These are phyloP conservation scores for Butorides virescens DNA, from an alignment of 2,113 vertebrate species.

Conservation along the genomic window DNA sequence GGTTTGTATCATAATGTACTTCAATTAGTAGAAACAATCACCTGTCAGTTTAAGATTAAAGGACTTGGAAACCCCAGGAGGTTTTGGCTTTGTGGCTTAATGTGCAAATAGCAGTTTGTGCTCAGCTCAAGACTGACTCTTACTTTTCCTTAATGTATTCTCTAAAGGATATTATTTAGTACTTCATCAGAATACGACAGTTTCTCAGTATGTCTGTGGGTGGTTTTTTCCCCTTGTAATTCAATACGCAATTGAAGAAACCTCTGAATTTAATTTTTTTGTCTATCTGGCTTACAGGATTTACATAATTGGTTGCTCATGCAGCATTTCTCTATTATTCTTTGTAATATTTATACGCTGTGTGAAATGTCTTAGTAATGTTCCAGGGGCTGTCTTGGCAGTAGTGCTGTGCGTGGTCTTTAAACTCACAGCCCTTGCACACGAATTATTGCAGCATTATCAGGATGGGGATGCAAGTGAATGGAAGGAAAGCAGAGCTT, in stretches of 20 bases:
- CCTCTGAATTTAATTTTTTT: conserved; percentile 39
- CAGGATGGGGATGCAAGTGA: not conserved
- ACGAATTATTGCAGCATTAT: not conserved
- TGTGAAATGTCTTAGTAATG: conserved; percentile 30
- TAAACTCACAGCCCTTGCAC: not conserved
- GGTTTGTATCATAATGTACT: not conserved
- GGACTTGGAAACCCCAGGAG: not conserved
- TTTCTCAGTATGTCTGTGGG: not conserved
- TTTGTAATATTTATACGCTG: conserved; percentile 20
- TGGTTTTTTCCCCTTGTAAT: not conserved
- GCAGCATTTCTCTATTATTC: conserved; percentile 29
- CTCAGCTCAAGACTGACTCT: not conserved
- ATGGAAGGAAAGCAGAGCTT: not conserved
- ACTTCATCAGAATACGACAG: not conserved
- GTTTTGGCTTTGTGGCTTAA: not conserved
- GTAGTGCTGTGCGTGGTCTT: not conserved
- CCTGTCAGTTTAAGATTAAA: conserved; percentile 12
- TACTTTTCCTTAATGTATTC: not conserved
- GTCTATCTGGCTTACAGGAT: conserved; percentile 25
- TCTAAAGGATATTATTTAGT: conserved; percentile 23
- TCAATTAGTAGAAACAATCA: not conserved
- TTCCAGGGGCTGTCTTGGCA: not conserved
- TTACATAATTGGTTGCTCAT: conserved; percentile 56
- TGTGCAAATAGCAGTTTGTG: not conserved
- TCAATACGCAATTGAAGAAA: conserved; percentile 22